Evolutionary conservation across 2,888 invertebrate genomes (phyloP).

Genomic region (Hirtodrosophila histrioides): DNA sequence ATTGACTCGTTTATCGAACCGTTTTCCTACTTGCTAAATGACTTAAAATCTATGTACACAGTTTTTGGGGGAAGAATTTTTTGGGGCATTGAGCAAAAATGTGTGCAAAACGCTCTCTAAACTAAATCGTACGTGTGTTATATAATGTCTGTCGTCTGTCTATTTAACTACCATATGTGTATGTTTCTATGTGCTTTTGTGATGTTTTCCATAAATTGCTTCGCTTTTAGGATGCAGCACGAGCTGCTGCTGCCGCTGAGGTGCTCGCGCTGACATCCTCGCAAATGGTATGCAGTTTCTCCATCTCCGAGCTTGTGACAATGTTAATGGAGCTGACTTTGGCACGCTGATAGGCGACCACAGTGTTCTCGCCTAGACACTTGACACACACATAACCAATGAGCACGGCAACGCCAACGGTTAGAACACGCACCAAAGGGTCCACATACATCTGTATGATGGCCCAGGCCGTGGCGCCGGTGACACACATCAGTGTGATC

Average conservation of each 20-base stretch:
- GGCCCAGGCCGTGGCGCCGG: constrained; percentile 91
- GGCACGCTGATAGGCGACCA: constrained; percentile 95
- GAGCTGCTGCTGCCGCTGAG: constrained; percentile 44
- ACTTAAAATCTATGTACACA: constrained; percentile 66
- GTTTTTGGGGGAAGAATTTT: constrained; percentile 52
- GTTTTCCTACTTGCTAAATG: constrained; percentile 37
- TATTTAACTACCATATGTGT: constrained; percentile 21
- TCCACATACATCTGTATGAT: constrained; percentile 91
- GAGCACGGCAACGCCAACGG: constrained; percentile 92
- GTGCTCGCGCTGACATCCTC: constrained; percentile 81
- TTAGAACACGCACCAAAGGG: constrained; percentile 91
- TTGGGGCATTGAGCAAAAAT: constrained; percentile 66
- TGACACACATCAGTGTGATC: constrained; percentile 91
- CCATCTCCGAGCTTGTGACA: constrained; percentile 84
- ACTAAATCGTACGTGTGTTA: constrained; percentile 38
- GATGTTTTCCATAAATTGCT: constrained; percentile 22
- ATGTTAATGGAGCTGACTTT: constrained; percentile 95
- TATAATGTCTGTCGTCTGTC: constrained; percentile 32
- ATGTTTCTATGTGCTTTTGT: constrained; percentile 8
- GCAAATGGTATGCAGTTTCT: constrained; percentile 84
- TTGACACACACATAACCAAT: constrained; percentile 94
- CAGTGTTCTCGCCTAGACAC: constrained; percentile 93
- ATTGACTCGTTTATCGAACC: constrained; percentile 69
- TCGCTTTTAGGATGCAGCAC: constrained; percentile 46
- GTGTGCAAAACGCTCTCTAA: constrained; percentile 60